Evolutionary conservation across 2,113 vertebrate genomes (phyloP).

Genomic region (Poicephalus meyeri): DNA sequence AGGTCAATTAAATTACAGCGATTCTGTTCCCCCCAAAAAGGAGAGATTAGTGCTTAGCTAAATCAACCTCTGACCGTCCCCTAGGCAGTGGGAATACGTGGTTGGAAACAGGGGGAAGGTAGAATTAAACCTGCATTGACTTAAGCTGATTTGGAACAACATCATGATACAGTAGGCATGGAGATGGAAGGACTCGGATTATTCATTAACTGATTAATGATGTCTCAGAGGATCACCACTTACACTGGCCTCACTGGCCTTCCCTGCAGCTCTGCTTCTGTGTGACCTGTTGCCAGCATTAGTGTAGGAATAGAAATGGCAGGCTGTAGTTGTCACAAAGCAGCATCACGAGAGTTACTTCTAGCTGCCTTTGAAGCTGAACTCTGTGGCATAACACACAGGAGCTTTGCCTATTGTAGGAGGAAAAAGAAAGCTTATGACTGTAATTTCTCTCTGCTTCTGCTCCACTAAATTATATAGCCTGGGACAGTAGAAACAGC

Average conservation of each 20-base stretch:
- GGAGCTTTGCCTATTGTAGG: background rate
- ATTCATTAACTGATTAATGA: background rate
- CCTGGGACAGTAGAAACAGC: background rate
- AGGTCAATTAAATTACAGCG: background rate
- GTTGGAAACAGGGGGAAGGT: background rate
- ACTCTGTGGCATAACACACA: background rate
- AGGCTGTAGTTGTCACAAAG: background rate
- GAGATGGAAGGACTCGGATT: background rate
- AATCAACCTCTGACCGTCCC: background rate
- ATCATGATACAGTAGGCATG: background rate
- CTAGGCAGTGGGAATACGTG: background rate
- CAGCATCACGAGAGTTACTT: background rate
- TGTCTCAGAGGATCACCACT: background rate
- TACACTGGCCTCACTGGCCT: background rate
- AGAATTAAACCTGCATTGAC: background rate
- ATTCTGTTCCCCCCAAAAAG: background rate
- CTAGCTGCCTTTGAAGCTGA: background rate
- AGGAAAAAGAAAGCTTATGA: fast-evolving
- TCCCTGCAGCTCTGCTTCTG: background rate
- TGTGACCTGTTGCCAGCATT: fast-evolving
- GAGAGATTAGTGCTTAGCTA: background rate
- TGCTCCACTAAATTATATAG: background rate
- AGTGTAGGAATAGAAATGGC: background rate
- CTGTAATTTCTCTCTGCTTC: background rate
- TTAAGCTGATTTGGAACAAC: background rate